Evolutionary conservation across 2,797 vertebrate species (phyloP), one percentile per base, ranked within the genome.

Genomic region (Thunnus albacares): DNA sequence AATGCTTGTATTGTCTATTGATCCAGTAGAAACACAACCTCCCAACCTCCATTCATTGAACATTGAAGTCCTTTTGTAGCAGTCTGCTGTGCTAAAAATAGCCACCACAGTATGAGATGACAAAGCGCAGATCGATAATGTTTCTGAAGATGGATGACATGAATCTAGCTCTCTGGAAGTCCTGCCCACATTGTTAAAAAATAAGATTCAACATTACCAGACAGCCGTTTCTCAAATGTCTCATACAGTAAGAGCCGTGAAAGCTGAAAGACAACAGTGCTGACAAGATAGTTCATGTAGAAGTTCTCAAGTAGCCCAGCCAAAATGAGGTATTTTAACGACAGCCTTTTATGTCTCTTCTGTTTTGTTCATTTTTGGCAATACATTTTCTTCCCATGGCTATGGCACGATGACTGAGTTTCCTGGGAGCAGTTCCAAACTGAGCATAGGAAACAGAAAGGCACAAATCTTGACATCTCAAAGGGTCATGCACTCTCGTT

Each of bases 401-500:
- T 91, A 88, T 90, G 91, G 90, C 93, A 94, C 91, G 67, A 87
- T 91, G 90, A 93, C 90, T 82, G 79, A 85, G 81, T 84, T 85
- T 91, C 85, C 86, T 69, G 67, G 79, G 80, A 87, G 55, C 82
- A 75, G 84, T 87, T 89, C 90, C 85, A 91, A 87, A 85, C 87
- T 28, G 85, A 93, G 87, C 81, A 85, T 88, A 88, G 84, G 84
- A 93, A 94, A 95, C 91, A 89, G 83, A 93, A 95, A 96, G 95
- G 95, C 95, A 96, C 95, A 93, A 94, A 93, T 93, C 88, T 90
- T 82, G 91, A 92, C 84, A 89, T 88, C 80, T 81, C 80, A 85
- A 83, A 84, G 68, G 81, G 75, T 77, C 67, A 71, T 77, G 80
- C 89, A 84, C 80, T 85, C 75, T 79, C 75, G 60, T 53, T 80